phyloP scores from a whole-genome alignment of 64 coral and sea anemone genomes.

The Acropora yongei region DNA sequence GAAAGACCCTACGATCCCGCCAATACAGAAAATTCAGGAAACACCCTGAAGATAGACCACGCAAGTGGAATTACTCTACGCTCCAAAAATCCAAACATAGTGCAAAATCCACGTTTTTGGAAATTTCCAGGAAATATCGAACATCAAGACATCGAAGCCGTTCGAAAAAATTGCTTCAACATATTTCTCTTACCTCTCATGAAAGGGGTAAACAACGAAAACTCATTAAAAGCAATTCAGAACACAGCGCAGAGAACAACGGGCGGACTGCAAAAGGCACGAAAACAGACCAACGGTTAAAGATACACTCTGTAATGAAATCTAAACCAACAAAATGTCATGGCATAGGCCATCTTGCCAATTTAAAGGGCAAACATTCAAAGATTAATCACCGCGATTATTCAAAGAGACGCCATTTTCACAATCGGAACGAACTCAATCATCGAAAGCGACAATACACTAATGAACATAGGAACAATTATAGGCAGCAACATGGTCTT shows the following conservation, averaged over 20 bases:
- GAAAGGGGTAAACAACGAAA: not conserved
- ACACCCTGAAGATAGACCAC: not conserved
- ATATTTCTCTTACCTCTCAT: too few relatives aligned
- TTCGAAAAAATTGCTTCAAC: not conserved
- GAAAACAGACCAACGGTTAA: not conserved
- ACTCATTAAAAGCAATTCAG: not conserved
- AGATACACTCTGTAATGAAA: not conserved
- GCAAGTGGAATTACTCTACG: not conserved
- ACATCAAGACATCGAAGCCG: not conserved
- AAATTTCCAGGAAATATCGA: not conserved
- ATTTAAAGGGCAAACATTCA: constrained; percentile 5
- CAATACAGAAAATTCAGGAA: not conserved
- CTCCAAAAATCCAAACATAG: not conserved
- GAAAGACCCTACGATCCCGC: not conserved
- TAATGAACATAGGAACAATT: not conserved
- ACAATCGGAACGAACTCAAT: not conserved
- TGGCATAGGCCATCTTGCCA: not conserved
- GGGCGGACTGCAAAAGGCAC: not conserved
- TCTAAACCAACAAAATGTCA: not conserved
- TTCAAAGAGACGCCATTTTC: not conserved
- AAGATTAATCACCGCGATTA: not conserved
- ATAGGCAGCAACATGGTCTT: not conserved
- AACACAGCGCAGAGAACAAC: not conserved
- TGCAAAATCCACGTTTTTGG: not conserved
- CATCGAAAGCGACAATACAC: not conserved